A percentile compares a stretch with the other conserved stretches of the same genome.
Evolutionary conservation across 2,888 invertebrate species (phyloP).

Genomic region (Glomeris marginata): DNA sequence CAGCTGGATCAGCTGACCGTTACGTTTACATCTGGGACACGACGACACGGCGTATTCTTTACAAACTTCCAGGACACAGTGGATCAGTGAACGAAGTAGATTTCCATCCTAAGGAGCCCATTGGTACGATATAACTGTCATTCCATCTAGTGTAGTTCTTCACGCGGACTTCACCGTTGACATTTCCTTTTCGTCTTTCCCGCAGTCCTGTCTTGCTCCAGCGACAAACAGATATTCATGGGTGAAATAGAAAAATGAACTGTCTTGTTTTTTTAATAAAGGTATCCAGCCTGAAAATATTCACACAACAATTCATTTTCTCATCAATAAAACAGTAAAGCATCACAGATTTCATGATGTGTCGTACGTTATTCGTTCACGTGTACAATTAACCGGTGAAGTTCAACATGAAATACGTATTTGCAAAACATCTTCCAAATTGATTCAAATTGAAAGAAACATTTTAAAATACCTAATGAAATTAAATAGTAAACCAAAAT

Average conservation of each 20-base stretch:
- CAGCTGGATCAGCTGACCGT: constrained; percentile 87
- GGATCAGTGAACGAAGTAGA: constrained; percentile 93
- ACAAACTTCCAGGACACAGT: constrained; percentile 95
- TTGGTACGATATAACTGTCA: constrained; percentile 38
- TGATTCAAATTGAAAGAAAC: no score
- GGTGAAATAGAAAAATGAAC: constrained; percentile 68
- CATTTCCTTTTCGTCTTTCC: background rate
- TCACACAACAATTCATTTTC: background rate
- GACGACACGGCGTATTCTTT: constrained; percentile 72
- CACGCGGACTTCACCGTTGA: background rate
- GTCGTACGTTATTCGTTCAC: no score
- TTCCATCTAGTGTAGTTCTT: background rate
- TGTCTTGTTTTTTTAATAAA: constrained; percentile 6
- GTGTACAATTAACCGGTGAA: no score
- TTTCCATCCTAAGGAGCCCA: constrained; percentile 86
- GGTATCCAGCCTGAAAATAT: background rate
- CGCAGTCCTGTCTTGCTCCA: constrained; percentile 75
- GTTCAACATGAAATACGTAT: no score
- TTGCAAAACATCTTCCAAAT: no score
- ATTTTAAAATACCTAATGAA: no score
- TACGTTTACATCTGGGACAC: constrained; percentile 97
- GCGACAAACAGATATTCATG: constrained; percentile 87
- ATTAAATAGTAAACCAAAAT: no score
- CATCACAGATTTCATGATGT: no score
- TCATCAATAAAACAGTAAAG: no score